Conservation (phyloP, 2,113 vertebrate genomes). For the Bos indicus region DNA sequence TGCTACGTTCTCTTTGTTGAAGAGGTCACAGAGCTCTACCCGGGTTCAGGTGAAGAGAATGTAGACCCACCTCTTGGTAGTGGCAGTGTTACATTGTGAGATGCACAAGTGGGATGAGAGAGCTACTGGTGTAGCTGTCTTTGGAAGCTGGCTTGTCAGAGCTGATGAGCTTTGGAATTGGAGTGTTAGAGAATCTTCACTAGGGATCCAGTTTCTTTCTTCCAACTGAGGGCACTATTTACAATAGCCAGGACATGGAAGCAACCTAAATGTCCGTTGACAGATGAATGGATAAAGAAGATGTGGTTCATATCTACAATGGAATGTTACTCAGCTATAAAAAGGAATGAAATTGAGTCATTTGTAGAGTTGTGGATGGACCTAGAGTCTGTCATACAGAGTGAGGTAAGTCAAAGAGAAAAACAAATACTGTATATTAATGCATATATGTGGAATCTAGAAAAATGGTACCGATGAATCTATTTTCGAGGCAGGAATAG, state of each 20-base stretch:
- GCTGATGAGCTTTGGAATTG: not conserved
- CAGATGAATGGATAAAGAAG: not conserved
- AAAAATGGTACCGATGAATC: not conserved
- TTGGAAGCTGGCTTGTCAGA: not conserved
- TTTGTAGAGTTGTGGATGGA: not conserved
- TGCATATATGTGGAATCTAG: not conserved
- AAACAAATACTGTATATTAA: not conserved
- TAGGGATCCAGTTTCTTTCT: not conserved
- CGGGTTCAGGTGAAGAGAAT: not conserved
- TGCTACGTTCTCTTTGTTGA: not conserved
- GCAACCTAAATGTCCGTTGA: not conserved
- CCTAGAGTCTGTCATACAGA: not conserved
- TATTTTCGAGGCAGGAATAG: not conserved
- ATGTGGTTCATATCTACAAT: not conserved
- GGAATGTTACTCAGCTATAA: not conserved
- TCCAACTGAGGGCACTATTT: not conserved
- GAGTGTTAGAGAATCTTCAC: not conserved
- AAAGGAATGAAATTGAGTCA: not conserved
- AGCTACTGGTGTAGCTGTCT: not conserved
- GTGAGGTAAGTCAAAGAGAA: not conserved
- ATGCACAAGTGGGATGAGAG: not conserved
- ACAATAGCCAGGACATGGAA: not conserved
- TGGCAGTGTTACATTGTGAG: not conserved
- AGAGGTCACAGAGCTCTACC: not conserved
- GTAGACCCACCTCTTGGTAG: not conserved